Percentiles rank a stretch among this genome's conserved stretches.
Conservation (phyloP, 2,113 vertebrate species). For the Butastur rufipennis region DNA sequence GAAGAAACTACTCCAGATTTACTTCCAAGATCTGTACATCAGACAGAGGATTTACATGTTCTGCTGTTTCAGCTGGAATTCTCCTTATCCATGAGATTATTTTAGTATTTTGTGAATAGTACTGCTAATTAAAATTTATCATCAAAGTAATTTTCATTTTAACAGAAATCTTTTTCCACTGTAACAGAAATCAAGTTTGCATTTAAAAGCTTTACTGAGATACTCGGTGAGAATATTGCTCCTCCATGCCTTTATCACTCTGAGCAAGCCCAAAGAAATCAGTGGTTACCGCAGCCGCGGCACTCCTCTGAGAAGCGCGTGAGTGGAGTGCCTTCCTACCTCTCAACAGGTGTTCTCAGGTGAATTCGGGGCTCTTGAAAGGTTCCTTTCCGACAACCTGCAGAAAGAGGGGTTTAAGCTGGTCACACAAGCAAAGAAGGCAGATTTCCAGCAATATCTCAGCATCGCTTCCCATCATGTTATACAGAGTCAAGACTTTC, state of each 20-base stretch:
- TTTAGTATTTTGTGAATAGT: neutral
- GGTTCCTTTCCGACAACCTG: neutral
- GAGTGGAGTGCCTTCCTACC: neutral
- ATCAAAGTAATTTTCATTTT: neutral
- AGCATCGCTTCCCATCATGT: fast-evolving
- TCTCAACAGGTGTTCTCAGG: neutral
- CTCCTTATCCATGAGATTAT: neutral
- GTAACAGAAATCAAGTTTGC: neutral
- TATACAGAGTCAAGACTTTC: neutral
- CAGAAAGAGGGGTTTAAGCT: neutral
- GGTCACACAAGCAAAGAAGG: no score
- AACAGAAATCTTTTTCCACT: neutral
- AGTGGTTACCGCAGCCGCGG: neutral
- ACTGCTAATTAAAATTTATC: neutral
- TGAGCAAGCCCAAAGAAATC: neutral
- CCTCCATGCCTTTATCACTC: neutral
- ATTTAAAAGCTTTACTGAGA: neutral
- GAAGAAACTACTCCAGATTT: neutral
- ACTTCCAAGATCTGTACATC: neutral
- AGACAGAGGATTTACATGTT: neutral
- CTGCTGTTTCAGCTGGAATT: neutral
- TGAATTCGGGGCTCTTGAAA: neutral
- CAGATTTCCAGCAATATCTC: neutral
- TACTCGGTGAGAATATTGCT: fast-evolving
- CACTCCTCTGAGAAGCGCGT: neutral